phyloP scores from a whole-genome alignment of 2,888 invertebrate species.

The Arge pagana region DNA sequence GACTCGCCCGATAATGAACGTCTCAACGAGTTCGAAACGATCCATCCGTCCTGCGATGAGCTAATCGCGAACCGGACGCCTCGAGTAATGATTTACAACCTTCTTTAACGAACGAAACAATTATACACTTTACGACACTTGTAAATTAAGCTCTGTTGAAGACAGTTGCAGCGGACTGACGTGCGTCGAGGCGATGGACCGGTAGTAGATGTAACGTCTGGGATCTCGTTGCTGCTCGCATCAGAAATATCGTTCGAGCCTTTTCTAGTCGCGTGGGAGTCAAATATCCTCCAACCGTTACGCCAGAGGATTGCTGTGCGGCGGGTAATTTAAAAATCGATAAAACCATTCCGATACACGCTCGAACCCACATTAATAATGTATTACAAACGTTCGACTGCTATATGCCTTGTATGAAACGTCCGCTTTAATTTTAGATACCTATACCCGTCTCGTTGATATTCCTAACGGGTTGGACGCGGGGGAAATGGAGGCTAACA shows the following conservation, averaged over 20 bases:
- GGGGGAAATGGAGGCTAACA: no score
- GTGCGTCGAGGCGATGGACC: background rate
- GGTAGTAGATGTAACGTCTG: background rate
- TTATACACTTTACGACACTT: slow-evolving; percentile 14
- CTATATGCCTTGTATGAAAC: no score
- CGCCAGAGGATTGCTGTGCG: slow-evolving; percentile 1
- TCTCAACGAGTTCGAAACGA: slow-evolving; percentile 12
- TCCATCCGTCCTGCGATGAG: background rate
- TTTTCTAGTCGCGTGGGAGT: slow-evolving; percentile 5
- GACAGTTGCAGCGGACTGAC: slow-evolving; percentile 2
- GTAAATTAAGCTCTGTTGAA: slow-evolving; percentile 12
- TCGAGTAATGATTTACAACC: slow-evolving; percentile 10
- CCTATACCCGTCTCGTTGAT: background rate
- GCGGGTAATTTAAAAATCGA: slow-evolving; percentile 13
- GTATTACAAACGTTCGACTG: slow-evolving; percentile 1
- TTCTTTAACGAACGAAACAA: slow-evolving; percentile 19
- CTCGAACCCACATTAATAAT: slow-evolving; percentile 7
- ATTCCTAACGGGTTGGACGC: slow-evolving; percentile 5
- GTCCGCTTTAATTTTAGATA: slow-evolving; percentile 2
- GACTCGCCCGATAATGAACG: slow-evolving; percentile 11
- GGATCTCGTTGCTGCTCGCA: no score
- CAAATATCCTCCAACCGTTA: slow-evolving; percentile 9
- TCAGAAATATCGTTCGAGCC: background rate
- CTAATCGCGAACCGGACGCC: background rate
- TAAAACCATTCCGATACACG: slow-evolving; percentile 4